These are phyloP conservation scores for Apamea sordens DNA, from an alignment of 2,888 invertebrate species.

Conservation along the genomic window DNA sequence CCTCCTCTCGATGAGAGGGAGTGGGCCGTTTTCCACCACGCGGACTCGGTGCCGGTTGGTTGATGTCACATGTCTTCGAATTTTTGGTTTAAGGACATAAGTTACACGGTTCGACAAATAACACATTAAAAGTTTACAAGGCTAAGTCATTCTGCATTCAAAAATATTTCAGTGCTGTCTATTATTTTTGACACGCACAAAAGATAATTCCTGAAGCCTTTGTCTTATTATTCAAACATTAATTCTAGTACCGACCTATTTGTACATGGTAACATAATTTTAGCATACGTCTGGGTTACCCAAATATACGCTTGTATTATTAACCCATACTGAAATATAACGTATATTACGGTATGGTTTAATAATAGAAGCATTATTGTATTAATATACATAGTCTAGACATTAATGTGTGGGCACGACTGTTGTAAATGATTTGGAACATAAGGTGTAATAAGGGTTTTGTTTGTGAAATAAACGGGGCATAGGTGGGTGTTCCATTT, in stretches of 20 bases:
- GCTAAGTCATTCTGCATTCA: background rate
- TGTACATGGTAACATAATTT: background rate
- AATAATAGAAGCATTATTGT: background rate
- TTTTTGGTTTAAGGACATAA: background rate
- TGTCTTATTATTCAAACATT: constrained; percentile 28
- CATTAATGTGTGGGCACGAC: background rate
- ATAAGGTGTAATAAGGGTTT: background rate
- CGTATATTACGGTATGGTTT: background rate
- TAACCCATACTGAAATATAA: too few relatives aligned
- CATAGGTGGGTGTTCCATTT: background rate
- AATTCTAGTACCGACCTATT: constrained; percentile 1
- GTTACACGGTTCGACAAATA: background rate
- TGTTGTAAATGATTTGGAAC: constrained; percentile 9
- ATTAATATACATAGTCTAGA: background rate
- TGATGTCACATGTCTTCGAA: background rate
- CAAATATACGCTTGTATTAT: background rate
- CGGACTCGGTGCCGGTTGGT: too few relatives aligned
- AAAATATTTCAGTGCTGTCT: background rate
- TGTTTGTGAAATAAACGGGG: background rate
- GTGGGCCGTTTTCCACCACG: too few relatives aligned
- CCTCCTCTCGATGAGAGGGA: too few relatives aligned
- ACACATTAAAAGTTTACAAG: too few relatives aligned
- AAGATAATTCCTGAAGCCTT: constrained; percentile 30
- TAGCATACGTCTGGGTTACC: background rate
- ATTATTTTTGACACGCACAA: constrained; percentile 32